These are phyloP conservation scores for Cacoxenus indagator DNA, from an alignment of 2,888 invertebrate species.

Conservation along the genomic window DNA sequence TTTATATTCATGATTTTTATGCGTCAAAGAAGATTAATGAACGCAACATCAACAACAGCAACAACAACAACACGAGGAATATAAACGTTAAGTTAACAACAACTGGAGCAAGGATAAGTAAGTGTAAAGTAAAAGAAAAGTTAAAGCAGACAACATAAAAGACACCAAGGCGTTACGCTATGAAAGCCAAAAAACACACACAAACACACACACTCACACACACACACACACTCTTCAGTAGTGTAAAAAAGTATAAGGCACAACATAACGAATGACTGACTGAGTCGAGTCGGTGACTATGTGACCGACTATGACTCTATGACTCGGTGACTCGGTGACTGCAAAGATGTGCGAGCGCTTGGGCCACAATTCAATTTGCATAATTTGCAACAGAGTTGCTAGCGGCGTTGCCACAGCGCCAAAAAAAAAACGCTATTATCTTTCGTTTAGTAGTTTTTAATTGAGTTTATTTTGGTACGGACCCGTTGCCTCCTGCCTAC, in stretches of 20 bases:
- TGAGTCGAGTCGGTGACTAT: constrained; percentile 30
- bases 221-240: background rate
- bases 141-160: constrained; percentile 7
- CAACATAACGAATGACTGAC: constrained; percentile 30
- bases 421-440: constrained; percentile 37
- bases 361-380: constrained; percentile 35
- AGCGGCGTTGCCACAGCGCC: constrained; percentile 16
- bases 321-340: background rate
- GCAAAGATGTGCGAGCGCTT: constrained; percentile 22
- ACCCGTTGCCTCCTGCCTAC: constrained; percentile 26
- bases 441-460: constrained; percentile 52
- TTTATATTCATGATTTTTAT: constrained; percentile 67
- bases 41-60: constrained; percentile 37
- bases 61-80: constrained; percentile 19
- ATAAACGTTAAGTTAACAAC: constrained; percentile 31
- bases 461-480: constrained; percentile 45
- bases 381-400: constrained; percentile 33
- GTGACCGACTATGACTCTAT: constrained; percentile 14
- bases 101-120: constrained; percentile 25
- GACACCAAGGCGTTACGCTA: constrained; percentile 8
- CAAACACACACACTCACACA: background rate
- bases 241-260: background rate
- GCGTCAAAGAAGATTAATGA: constrained; percentile 67
- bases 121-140: constrained; percentile 22
- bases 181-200: constrained; percentile 28